Base-by-base conservation (phyloP, 2,888 invertebrate species). In the Cephus sareptanus region DNA sequence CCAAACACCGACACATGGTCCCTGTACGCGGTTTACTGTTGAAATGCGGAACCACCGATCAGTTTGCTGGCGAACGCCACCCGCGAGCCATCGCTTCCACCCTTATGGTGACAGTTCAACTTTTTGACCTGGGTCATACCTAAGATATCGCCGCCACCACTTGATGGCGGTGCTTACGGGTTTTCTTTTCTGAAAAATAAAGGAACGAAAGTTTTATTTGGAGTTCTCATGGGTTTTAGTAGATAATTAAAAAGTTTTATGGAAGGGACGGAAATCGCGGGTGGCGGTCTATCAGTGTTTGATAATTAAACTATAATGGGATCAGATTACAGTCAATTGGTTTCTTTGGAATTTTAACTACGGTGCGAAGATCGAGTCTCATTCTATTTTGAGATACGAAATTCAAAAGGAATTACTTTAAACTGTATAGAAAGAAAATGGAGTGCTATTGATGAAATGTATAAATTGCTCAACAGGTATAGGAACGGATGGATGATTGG, bases 1-100 rank as follows among this genome's bases (percentile, higher is more conserved):
- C 82, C 73, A 81, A 81, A 78, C 81, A 77, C 81, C 79, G 79
- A 81, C 84, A 80, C 82, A 83, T 80, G 77, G 70, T 75, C 77
- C 74, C 75, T 69, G 69, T 37, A 71, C 34, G 33, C 34, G 33
- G 33, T 11, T 33, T 33, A 71, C 15, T 4, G 71, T 71, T 71
- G 12, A 71, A 34, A 31, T 34, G 71, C 34, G 33, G 33, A 34
- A 31, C 56, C 31, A 34, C 69, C 77, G 23, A 70, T 75, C 77
- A 77, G 77, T 77, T 75, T 40, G 70, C 33, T 56, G 70, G 70
- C 71, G 75, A 75, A 71, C 40, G 77, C 71, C 74, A 75, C 56
- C 69, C 75, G 77, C 37, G 77, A 40, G 75, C 71, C 77, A 75
- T 34, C 77, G 70, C n/a, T 35, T 23, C 4, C 69, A 69, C 69